These are phyloP conservation scores for Balearica regulorum DNA, from an alignment of 2,797 vertebrate genomes.

Conservation along the genomic window DNA sequence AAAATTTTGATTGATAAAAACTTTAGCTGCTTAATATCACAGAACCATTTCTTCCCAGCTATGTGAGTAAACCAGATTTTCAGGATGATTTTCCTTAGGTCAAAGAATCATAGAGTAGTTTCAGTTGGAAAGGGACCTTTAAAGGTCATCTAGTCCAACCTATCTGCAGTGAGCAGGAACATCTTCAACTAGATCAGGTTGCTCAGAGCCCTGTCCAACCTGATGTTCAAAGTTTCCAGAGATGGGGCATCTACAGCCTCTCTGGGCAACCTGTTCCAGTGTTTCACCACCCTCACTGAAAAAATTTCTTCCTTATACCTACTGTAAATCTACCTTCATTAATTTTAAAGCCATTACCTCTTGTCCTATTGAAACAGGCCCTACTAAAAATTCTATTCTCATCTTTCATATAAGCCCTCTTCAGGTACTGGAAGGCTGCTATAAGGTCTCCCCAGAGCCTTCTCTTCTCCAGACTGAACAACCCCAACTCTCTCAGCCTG, in stretches of 20 bases:
- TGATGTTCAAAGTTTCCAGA: background rate
- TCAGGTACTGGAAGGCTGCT: background rate
- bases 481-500: background rate
- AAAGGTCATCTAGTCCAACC: background rate
- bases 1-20: background rate
- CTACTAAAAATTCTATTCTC: background rate
- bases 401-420: background rate
- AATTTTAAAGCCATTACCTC: background rate
- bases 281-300: accelerated
- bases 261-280: background rate
- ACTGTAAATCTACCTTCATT: background rate
- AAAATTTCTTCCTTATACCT: background rate
- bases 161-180: accelerated
- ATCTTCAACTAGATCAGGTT: background rate
- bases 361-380: background rate
- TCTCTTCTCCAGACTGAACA: background rate
- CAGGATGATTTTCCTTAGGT: background rate
- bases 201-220: background rate
- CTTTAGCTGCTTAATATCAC: background rate
- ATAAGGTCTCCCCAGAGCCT: accelerated
- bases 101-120: background rate
- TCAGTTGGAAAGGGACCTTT: background rate
- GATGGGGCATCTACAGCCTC: background rate
- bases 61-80: background rate
- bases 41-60: background rate